These are phyloP conservation scores for Salminus brasiliensis DNA, from an alignment of 2,113 vertebrate species.

Conservation along the genomic window DNA sequence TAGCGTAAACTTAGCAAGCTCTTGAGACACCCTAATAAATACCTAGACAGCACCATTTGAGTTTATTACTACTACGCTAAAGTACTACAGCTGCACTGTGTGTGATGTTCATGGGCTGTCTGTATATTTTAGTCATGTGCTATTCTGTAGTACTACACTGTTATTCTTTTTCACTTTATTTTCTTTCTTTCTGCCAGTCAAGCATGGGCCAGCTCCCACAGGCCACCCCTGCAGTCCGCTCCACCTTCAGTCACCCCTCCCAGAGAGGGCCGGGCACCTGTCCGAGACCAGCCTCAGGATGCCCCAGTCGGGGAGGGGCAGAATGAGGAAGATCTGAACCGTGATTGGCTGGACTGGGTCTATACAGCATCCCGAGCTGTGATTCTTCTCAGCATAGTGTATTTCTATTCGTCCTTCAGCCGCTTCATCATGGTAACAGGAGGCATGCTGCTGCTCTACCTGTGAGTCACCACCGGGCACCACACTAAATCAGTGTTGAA, in stretches of 20 bases:
- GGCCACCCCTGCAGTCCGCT: slow-evolving; percentile 64
- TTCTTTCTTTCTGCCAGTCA: slow-evolving; percentile 73
- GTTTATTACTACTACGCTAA: no score
- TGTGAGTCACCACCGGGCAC: slow-evolving; percentile 82
- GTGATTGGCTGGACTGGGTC: slow-evolving; percentile 97
- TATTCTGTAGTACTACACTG: background rate
- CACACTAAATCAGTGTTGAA: no score
- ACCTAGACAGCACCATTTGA: no score
- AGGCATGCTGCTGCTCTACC: slow-evolving; percentile 94
- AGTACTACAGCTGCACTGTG: no score
- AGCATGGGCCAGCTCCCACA: slow-evolving; percentile 82
- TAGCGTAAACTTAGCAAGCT: no score
- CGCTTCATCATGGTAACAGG: slow-evolving; percentile 96
- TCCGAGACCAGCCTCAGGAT: slow-evolving; percentile 73
- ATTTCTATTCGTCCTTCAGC: slow-evolving; percentile 97
- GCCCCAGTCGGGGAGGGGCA: slow-evolving; percentile 80
- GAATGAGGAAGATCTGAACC: slow-evolving; percentile 93
- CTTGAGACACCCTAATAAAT: no score
- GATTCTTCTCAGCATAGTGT: slow-evolving; percentile 92
- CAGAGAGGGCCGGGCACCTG: slow-evolving; percentile 79
- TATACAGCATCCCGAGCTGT: slow-evolving; percentile 89
- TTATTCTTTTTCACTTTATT: background rate
- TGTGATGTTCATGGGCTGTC: no score
- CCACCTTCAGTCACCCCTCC: slow-evolving; percentile 57
- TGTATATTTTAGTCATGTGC: no score